Conservation (phyloP, 2,113 vertebrate species). For the Macquaria australasica region DNA sequence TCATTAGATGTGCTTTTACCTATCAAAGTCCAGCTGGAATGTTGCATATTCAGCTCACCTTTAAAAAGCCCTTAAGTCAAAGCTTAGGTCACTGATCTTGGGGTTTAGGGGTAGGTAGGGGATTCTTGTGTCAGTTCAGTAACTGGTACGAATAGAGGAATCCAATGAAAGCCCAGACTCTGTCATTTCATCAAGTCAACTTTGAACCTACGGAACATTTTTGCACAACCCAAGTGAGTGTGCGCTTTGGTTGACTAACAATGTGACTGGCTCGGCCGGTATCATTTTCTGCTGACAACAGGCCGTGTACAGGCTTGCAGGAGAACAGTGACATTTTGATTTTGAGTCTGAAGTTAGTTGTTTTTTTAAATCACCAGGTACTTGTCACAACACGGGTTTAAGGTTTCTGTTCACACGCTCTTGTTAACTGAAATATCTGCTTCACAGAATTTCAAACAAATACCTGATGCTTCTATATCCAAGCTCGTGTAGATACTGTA, state of each 20-base stretch:
- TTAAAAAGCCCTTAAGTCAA: background rate
- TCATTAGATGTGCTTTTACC: background rate
- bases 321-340: background rate
- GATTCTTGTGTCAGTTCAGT: background rate
- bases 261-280: constrained; percentile 26
- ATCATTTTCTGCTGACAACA: constrained; percentile 23
- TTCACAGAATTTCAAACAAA: background rate
- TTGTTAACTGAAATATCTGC: background rate
- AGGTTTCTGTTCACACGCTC: constrained; percentile 26
- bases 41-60: background rate
- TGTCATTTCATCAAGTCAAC: background rate
- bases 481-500: background rate
- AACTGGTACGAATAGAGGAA: background rate
- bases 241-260: background rate
- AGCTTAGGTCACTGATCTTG: background rate
- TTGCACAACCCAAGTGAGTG: background rate
- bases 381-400: background rate
- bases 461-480: background rate
- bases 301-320: constrained; percentile 51
- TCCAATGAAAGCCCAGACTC: background rate
- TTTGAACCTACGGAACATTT: background rate
- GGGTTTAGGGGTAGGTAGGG: too few relatives aligned
- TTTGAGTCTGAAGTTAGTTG: background rate
- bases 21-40: background rate
- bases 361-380: background rate